These are phyloP conservation scores for Spodoptera picta DNA, from an alignment of 2,888 invertebrate genomes.

Conservation along the genomic window DNA sequence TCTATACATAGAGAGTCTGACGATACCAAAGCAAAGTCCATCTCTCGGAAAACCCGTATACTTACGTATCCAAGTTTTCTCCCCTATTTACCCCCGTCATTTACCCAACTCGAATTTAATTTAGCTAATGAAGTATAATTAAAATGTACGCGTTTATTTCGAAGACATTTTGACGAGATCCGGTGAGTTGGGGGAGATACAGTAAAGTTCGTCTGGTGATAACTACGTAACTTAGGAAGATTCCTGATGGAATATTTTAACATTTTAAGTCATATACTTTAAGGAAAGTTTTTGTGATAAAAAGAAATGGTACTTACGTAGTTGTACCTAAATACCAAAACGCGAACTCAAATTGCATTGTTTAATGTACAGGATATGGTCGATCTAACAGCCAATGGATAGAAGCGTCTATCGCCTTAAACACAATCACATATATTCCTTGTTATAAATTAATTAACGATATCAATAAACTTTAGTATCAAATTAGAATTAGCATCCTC, in stretches of 20 bases:
- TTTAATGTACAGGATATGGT: no score
- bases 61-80: constrained; percentile 58
- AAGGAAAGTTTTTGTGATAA: constrained; percentile 21
- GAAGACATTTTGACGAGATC: constrained; percentile 69
- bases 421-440: no score
- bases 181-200: constrained; percentile 60
- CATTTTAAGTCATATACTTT: constrained; percentile 23
- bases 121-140: constrained; percentile 88
- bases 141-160: constrained; percentile 86
- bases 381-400: no score
- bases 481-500: no score
- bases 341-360: no score
- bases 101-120: constrained; percentile 87
- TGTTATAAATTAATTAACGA: no score
- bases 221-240: constrained; percentile 33
- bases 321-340: no score
- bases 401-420: no score
- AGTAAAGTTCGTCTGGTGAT: constrained; percentile 58
- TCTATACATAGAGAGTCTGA: no score
- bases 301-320: not conserved
- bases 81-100: constrained; percentile 83
- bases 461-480: no score
- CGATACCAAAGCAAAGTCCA: no score
- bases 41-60: no score
- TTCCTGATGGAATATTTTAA: constrained; percentile 52